A percentile compares a stretch with the other conserved stretches of the same genome.
Evolutionary conservation across 92 coral and sea anemone genomes (phyloP).

Genomic region (Montipora capitata): DNA sequence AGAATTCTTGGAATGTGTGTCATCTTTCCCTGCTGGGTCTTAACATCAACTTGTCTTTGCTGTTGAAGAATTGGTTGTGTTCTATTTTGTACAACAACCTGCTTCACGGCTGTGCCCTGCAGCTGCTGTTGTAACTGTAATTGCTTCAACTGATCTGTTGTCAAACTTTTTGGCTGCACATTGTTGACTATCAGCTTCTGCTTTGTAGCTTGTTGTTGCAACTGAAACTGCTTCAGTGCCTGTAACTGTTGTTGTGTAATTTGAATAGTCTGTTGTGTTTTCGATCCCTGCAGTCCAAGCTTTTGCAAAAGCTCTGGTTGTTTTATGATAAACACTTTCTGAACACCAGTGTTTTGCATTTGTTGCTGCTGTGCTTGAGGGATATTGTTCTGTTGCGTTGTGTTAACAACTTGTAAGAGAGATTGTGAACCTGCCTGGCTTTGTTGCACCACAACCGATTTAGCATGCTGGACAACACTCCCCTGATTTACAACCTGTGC

Average conservation of each 20-base stretch:
- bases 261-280: conserved; percentile 94
- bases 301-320: conserved; percentile 90
- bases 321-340: conserved; percentile 95
- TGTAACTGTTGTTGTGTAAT: conserved; percentile 94
- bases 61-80: conserved; percentile 80
- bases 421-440: conserved; percentile 59
- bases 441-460: conserved; percentile 56
- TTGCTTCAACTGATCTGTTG: conserved; percentile 86
- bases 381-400: conserved; percentile 60
- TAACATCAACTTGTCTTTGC: conserved; percentile 72
- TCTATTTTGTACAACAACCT: conserved; percentile 49
- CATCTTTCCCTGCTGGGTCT: conserved; percentile 62
- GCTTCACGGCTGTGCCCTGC: conserved; percentile 74
- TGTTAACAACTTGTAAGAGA: conserved; percentile 30
- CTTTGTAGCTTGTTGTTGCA: conserved; percentile 72
- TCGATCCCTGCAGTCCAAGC: conserved; percentile 84
- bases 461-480: conserved; percentile 42
- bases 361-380: conserved; percentile 81
- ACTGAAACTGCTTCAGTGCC: conserved; percentile 87
- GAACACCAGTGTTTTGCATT: conserved; percentile 71
- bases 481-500: conserved; percentile 51
- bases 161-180: conserved; percentile 68
- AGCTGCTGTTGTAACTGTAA: conserved; percentile 77
- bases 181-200: conserved; percentile 52
- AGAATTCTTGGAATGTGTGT: conserved; percentile 87